A percentile compares a stretch with the other conserved stretches of the same genome.
phyloP scores from a whole-genome alignment of 1,140 invertebrate species.

The Nasonia giraulti region DNA sequence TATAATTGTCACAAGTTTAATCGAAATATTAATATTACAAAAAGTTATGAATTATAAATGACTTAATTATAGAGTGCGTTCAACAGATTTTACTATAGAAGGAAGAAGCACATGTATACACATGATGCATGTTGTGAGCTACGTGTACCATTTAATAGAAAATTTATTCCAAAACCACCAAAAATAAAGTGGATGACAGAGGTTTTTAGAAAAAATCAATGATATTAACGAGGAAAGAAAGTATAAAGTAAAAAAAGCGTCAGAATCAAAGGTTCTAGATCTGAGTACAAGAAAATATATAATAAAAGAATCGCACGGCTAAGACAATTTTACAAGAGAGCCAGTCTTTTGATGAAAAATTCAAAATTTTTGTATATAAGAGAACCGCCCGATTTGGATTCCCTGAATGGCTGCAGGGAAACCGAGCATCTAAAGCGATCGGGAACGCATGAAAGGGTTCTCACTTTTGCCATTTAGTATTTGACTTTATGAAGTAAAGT shows the following conservation, averaged over 20 bases:
- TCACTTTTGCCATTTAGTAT: conserved; percentile 21
- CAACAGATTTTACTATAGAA: conserved; percentile 33
- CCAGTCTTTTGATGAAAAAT: conserved; percentile 30
- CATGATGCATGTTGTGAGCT: conserved; percentile 63
- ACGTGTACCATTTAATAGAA: conserved; percentile 61
- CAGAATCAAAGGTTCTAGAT: conserved; percentile 18
- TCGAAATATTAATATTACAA: background rate
- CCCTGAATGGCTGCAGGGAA: conserved; percentile 75
- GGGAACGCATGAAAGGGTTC: conserved; percentile 56
- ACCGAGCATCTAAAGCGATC: conserved; percentile 60
- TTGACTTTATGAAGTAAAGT: background rate
- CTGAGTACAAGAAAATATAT: conserved; percentile 10
- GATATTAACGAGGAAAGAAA: background rate
- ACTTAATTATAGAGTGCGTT: conserved; percentile 38
- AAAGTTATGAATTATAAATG: background rate
- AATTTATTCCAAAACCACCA: conserved; percentile 39
- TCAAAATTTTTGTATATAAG: conserved; percentile 27
- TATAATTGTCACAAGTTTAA: background rate
- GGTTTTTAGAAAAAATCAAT: background rate
- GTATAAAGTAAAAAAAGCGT: background rate
- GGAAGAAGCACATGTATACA: conserved; percentile 52
- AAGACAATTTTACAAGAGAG: conserved; percentile 14
- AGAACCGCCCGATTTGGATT: conserved; percentile 69
- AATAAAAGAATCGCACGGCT: conserved; percentile 6
- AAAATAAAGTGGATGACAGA: background rate